Evolutionary conservation across 2,797 vertebrate species (phyloP), one percentile per base, ranked within the genome.

Genomic region (Sebastes diploproa): DNA sequence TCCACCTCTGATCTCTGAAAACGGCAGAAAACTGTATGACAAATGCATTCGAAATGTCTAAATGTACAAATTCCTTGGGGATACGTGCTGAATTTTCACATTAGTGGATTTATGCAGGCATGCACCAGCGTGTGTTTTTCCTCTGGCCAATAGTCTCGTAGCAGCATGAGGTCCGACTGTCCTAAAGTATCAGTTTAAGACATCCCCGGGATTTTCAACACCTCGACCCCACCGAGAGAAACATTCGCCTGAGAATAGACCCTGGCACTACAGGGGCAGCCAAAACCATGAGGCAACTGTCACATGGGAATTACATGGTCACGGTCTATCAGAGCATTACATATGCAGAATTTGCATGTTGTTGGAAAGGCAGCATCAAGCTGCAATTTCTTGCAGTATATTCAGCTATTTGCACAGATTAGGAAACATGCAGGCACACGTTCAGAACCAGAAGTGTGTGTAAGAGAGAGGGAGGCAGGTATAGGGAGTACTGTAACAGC

Each of bases 151-250:
- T 62, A 67, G 63, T 77, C 73, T 77, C n/a, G 2, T 6, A 75
- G 29, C 90, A 79, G 86, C 88, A 88, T 87, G 91, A 54, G 90
- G 90, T 82, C 89, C 63, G 2, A 59, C 77, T 73, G 75, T 82
- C 75, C 86, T 80, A 64, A 79, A 63, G 78, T 75, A 83, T 56
- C 76, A 81, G 22, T 83, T 66, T 12, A 67, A 75, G 60, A 54
- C 29, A 66, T 74, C 46, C 72, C 62, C 46, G 23, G 10, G 70
- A 46, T 71, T 77, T 75, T 88, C 71, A 81, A 75, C 72, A 81
- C 18, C 73, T 42, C 61, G 2, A 68, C 61, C 85, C 88, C 78
- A 69, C 85, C 0, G 80, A 81, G 87, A 82, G 81, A 63, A 59
- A 72, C 89, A 88, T 86, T 86, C 9, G 9, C 86, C 50, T 81